Conservation (phyloP, 37 sponge, comb jelly and placozoan genomes). For the Beroe ovata region DNA sequence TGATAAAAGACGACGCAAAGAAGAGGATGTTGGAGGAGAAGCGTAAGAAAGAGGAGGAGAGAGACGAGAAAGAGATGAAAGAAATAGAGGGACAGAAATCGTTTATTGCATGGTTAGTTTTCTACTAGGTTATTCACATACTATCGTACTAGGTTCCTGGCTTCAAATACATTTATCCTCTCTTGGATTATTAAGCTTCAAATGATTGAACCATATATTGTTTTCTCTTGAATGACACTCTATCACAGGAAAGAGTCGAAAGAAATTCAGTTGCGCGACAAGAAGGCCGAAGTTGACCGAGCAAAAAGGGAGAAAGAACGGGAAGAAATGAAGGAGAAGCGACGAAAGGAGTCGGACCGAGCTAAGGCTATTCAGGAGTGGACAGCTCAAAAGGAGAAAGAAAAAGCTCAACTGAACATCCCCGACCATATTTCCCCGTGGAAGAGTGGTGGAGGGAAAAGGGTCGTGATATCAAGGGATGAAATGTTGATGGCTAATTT, state of each 20-base stretch:
- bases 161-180: no score
- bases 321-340: background rate
- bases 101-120: constrained; percentile 37
- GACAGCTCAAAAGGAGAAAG: constrained; percentile 32
- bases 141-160: no score
- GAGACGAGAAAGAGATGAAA: constrained; percentile 58
- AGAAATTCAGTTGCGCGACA: background rate
- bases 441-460: constrained; percentile 41
- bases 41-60: background rate
- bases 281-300: constrained; percentile 8
- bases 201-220: no score
- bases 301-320: background rate
- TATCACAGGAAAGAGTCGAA: constrained; percentile 36
- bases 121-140: no score
- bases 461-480: constrained; percentile 5
- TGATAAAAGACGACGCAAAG: constrained; percentile 22
- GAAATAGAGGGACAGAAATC: constrained; percentile 62
- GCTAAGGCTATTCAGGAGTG: constrained; percentile 18
- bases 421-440: constrained; percentile 49
- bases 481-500: constrained; percentile 42
- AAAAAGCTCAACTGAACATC: background rate
- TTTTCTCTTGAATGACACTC: no score
- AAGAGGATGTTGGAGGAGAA: constrained; percentile 22
- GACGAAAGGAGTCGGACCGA: background rate
- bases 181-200: no score